Evolutionary conservation across 2,888 invertebrate species (phyloP).

Genomic region (Aphelenchoides bicaudatus): DNA sequence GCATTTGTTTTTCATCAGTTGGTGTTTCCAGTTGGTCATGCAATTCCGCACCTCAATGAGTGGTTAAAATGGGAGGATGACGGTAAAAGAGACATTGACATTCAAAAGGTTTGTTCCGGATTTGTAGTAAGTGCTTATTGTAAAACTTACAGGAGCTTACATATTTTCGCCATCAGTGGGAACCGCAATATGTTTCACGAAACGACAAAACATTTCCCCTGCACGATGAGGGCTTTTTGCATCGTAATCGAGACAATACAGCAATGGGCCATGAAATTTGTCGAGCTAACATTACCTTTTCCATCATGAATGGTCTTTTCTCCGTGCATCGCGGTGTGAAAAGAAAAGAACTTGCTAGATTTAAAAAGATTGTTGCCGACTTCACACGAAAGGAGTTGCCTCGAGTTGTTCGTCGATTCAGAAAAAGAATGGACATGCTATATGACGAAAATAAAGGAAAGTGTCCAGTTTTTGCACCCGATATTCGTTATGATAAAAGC

Average conservation of each 20-base stretch:
- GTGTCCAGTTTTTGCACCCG: too few species aligned
- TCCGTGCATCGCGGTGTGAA: slow-evolving; percentile 25
- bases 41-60: slow-evolving; percentile 17
- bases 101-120: too few species aligned
- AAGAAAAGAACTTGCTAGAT: too few species aligned
- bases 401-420: too few species aligned
- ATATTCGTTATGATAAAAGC: too few species aligned
- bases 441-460: too few species aligned
- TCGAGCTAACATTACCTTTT: slow-evolving; percentile 22
- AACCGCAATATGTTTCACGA: slow-evolving; percentile 26
- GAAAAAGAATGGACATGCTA: too few species aligned
- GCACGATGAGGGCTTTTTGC: slow-evolving; percentile 26
- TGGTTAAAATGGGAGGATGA: slow-evolving; percentile 2
- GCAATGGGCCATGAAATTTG: slow-evolving; percentile 15
- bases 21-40: slow-evolving; percentile 22
- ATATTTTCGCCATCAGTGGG: slow-evolving; percentile 27
- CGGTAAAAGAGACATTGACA: slow-evolving; percentile 5
- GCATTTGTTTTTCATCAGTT: slow-evolving; percentile 22
- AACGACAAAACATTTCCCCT: slow-evolving; percentile 18
- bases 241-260: slow-evolving; percentile 22
- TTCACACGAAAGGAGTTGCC: too few species aligned
- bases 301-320: slow-evolving; percentile 24
- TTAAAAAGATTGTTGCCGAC: too few species aligned
- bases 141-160: slow-evolving; percentile 20
- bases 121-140: slow-evolving; percentile 5